Base-by-base conservation (phyloP, 2,888 invertebrate genomes). In the Imbricaverruca yamaguchii region DNA sequence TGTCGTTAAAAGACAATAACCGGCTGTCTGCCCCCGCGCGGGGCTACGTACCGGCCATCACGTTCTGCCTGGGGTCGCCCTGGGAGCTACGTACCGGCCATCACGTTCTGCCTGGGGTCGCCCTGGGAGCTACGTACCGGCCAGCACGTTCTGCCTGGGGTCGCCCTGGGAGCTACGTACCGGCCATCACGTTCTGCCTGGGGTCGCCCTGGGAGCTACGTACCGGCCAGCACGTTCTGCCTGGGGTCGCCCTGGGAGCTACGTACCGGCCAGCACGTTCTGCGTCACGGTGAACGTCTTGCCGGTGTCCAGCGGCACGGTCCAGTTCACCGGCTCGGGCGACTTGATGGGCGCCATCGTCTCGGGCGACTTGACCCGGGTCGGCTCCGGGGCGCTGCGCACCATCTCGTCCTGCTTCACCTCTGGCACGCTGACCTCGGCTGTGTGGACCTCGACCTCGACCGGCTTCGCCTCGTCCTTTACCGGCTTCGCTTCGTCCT, bases 311-410 rank as follows among this genome's bases (percentile, higher is more conserved):
- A 96, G 90, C 81, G 96, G 95, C 83, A 96, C 95, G 80, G 95
- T 96, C 96, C 96, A 96, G 89, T 95, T 95, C 85, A 96, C 96
- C 81, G 96, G 96, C 89, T 96, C 96, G 21, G 96, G 96, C 39
- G 95, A 95, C 85, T 94, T 91, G 92, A 95, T 94, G 87, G 95
- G 92, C 88, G 95, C 93, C 83, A 87, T 86, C 84, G 86, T 86
- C 87, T 96, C 96, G 0, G 96, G 96, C 18, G 95, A 95, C 88
- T 96, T 96, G 83, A 96, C 95, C 86, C 96, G 90, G 79, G 96
- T 96, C 78, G 96, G 95, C 86, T 96, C 96, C 80, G 96, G 95
- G 0, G 96, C 96, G 39, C 95, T 95, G 88, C 96, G 96, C 57
- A 96, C 94, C 84, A 95, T 92, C 77, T 92, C 92, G 85, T 92